Evolutionary conservation across 2,113 vertebrate species (phyloP).

Genomic region (Agapornis roseicollis): DNA sequence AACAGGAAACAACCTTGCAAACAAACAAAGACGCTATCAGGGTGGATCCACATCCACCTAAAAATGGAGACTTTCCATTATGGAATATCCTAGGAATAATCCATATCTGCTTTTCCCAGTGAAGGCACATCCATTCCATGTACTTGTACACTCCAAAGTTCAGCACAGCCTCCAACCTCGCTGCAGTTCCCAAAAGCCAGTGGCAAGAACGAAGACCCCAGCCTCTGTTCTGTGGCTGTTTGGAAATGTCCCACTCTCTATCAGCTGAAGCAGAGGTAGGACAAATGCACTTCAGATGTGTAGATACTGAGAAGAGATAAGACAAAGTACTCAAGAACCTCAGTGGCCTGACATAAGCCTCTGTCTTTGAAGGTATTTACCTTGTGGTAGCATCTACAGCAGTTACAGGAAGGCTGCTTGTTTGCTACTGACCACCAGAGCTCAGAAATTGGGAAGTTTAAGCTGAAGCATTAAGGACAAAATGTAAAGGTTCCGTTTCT

Average conservation of each 20-base stretch:
- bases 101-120: conserved; percentile 12
- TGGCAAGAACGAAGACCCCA: background rate
- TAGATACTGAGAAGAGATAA: background rate
- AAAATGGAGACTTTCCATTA: conserved; percentile 34
- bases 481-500: background rate
- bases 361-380: background rate
- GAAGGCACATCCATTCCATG: background rate
- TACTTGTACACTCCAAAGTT: background rate
- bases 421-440: background rate
- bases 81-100: conserved; percentile 11
- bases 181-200: background rate
- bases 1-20: conserved; percentile 65
- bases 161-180: background rate
- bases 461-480: background rate
- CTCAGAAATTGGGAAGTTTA: background rate
- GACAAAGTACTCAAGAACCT: background rate
- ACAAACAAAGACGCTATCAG: conserved; percentile 56
- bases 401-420: background rate
- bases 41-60: conserved; percentile 22
- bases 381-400: background rate
- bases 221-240: background rate
- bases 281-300: background rate
- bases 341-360: background rate
- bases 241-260: background rate
- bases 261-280: background rate